Conservation (phyloP, 1,140 invertebrate genomes). For the Meloidogyne exigua region DNA sequence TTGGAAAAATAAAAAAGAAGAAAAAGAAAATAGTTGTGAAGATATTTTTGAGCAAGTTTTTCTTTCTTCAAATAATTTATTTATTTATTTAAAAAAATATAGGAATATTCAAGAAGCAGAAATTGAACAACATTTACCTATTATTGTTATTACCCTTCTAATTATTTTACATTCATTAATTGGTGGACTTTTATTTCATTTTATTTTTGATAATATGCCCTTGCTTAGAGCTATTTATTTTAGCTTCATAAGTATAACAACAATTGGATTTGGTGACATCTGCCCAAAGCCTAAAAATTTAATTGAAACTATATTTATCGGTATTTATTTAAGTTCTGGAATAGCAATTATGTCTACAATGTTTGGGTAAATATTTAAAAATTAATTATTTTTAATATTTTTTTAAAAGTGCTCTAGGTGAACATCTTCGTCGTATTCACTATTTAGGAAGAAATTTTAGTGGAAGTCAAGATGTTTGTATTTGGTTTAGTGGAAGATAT, state of each 20-base stretch:
- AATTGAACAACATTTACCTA: slow-evolving; percentile 6
- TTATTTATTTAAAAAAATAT: neutral
- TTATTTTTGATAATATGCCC: slow-evolving; percentile 26
- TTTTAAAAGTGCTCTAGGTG: slow-evolving; percentile 14
- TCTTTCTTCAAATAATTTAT: neutral
- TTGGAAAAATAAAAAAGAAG: slow-evolving; percentile 16
- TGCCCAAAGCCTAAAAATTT: slow-evolving; percentile 17
- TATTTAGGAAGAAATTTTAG: slow-evolving; percentile 27
- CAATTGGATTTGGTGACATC: slow-evolving; percentile 33
- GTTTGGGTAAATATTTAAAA: slow-evolving; percentile 7
- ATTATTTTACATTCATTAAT: slow-evolving; percentile 31
- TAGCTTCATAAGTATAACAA: slow-evolving; percentile 36
- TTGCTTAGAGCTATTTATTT: slow-evolving; percentile 31
- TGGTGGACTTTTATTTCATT: slow-evolving; percentile 33
- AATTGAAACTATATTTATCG: slow-evolving; percentile 22
- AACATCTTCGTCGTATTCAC: slow-evolving; percentile 29
- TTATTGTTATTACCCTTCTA: slow-evolving; percentile 25
- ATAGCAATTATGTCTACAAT: slow-evolving; percentile 35
- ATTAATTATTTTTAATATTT: neutral
- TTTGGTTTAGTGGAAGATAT: slow-evolving; percentile 25
- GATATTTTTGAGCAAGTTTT: neutral
- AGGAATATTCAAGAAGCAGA: neutral
- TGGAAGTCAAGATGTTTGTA: slow-evolving; percentile 22
- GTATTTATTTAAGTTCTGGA: slow-evolving; percentile 21
- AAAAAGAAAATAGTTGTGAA: neutral